Evolutionary conservation across 2,888 invertebrate species (phyloP), one percentile per base, ranked within the genome.

Genomic region (Oxycera nigricornis): DNA sequence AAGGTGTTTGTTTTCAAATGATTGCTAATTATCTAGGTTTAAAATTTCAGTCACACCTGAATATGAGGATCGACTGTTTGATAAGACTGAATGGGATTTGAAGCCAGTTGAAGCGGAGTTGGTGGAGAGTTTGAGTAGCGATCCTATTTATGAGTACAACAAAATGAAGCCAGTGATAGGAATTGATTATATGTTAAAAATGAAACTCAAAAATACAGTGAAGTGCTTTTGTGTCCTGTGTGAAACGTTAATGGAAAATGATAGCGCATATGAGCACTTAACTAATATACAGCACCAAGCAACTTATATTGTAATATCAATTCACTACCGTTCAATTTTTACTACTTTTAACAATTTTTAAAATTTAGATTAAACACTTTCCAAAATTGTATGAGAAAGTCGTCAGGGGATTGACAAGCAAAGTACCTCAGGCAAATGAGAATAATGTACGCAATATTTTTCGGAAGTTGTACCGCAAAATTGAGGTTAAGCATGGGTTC

Each of bases 381-480:
- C 76, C 75, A 0, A 75, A 68, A 62, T 39, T 76, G 26, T 76
- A 75, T 41, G 74, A 70, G 26, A 75, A 74, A 61, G 73, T 73
- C 6, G 26, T 17, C 9, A 17, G 1, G 14, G 73, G 62, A 1
- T 28, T 62, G 11, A 61, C 26, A 6, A 46, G 61, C 2, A n/a
- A 3, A 1, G 50, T 46, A 9, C 6, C 4, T 6, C 2, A 28
- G 2, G n/a, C 4, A 7, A 62, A 62, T 41, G 62, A 73, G 46
- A 41, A 14, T 46, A 39, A 26, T 14, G 26, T 77, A 20, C 72
- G 74, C 1, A 73, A 75, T 41, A 74, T 76, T 22, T 77, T 77
- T 31, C 75, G 77, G 9, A 77, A 77, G 74, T 46, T 77, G 2
- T 77, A 77, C 28, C 75, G 77, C 14, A 77, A 77, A 70, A 77